These are phyloP conservation scores for Echinarachnius parma DNA, from an alignment of 53 echinoderm and acorn worm genomes.

Conservation along the genomic window DNA sequence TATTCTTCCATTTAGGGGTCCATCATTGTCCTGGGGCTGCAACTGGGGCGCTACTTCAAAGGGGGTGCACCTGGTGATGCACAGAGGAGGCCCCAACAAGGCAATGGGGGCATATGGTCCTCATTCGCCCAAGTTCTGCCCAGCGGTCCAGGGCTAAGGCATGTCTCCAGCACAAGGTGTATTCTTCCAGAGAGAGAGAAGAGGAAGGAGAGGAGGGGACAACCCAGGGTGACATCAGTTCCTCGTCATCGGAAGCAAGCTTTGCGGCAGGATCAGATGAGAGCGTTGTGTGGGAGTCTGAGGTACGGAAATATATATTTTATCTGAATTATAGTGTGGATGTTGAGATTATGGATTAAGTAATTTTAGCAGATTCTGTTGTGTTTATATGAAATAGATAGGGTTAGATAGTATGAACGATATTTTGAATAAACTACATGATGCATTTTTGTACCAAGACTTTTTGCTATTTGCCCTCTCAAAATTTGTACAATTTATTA, in stretches of 20 bases:
- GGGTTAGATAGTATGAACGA: too few species aligned
- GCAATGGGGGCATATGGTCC: conserved; percentile 7
- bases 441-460: too few species aligned
- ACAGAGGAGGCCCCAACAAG: not conserved
- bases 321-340: not conserved
- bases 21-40: conserved; percentile 37
- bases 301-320: conserved; percentile 15
- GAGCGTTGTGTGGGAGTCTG: not conserved
- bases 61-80: not conserved
- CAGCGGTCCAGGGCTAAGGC: not conserved
- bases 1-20: conserved; percentile 23
- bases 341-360: not conserved
- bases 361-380: too few species aligned
- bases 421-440: too few species aligned
- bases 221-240: too few species aligned
- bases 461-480: too few species aligned
- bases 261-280: not conserved
- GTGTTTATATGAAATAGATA: too few species aligned
- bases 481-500: too few species aligned
- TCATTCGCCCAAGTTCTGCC: conserved; percentile 9
- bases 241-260: not conserved
- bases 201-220: not conserved
- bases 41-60: conserved; percentile 17
- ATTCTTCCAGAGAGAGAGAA: conserved; percentile 10
- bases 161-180: not conserved